These are phyloP conservation scores for Pandion haliaetus DNA, from an alignment of 2,113 vertebrate species.

Conservation along the genomic window DNA sequence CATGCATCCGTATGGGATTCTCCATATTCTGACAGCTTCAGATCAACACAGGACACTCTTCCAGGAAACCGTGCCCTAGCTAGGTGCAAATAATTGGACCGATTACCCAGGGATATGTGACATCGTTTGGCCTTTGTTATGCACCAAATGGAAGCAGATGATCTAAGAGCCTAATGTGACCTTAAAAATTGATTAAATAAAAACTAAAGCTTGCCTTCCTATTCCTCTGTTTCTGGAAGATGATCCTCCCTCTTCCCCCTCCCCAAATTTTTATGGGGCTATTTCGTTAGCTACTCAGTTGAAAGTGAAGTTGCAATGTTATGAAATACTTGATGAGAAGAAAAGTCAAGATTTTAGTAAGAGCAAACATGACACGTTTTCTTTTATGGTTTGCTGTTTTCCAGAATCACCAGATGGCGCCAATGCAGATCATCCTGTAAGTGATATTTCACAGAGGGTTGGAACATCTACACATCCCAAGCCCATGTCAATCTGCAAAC, in stretches of 20 bases:
- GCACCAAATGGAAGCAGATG: background rate
- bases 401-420: slow-evolving; percentile 61
- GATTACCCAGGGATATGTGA: background rate
- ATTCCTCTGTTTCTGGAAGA: background rate
- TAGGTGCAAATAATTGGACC: background rate
- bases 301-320: background rate
- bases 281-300: background rate
- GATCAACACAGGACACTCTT: background rate
- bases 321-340: background rate
- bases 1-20: background rate
- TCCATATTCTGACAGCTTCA: background rate
- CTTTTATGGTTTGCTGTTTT: background rate
- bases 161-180: background rate
- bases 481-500: background rate
- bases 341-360: background rate
- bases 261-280: background rate
- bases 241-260: background rate
- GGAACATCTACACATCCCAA: background rate
- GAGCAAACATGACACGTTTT: background rate
- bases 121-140: background rate
- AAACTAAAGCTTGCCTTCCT: background rate
- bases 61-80: background rate
- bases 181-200: background rate
- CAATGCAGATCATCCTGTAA: background rate
- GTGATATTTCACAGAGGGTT: background rate